These are phyloP conservation scores for Gallinago paraguaiae DNA, from an alignment of 2,113 vertebrate species.

Conservation along the genomic window DNA sequence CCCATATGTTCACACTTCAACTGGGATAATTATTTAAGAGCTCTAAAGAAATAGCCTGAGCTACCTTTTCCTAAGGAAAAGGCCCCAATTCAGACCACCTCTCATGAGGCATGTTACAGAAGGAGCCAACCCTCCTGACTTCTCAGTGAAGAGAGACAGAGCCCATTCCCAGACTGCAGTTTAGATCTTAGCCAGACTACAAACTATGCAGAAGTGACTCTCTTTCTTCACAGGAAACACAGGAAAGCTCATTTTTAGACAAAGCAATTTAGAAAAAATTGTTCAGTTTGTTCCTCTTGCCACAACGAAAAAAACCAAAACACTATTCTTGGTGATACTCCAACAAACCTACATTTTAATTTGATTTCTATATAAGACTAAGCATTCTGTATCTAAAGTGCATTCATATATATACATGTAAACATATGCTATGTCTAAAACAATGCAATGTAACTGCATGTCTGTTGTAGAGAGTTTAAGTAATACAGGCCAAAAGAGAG, in stretches of 20 bases:
- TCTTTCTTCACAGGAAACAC: not conserved
- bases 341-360: not conserved
- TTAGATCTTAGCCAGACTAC: not conserved
- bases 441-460: not conserved
- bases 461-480: not conserved
- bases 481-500: not conserved
- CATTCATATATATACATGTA: not conserved
- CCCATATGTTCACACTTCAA: not conserved
- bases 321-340: not conserved
- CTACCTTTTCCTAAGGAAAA: not conserved
- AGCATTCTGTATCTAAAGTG: not conserved
- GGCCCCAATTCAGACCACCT: not conserved
- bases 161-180: not conserved
- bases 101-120: not conserved
- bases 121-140: not conserved
- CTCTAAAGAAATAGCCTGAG: not conserved
- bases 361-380: not conserved
- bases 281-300: not conserved
- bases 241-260: not conserved
- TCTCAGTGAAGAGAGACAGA: not conserved
- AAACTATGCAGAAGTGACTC: not conserved
- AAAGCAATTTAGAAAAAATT: not conserved
- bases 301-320: not conserved
- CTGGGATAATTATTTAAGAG: slow-evolving; percentile 8
- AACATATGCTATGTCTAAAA: not conserved